phyloP scores from a whole-genome alignment of 2,797 vertebrate genomes.

The Propithecus perrieri region DNA sequence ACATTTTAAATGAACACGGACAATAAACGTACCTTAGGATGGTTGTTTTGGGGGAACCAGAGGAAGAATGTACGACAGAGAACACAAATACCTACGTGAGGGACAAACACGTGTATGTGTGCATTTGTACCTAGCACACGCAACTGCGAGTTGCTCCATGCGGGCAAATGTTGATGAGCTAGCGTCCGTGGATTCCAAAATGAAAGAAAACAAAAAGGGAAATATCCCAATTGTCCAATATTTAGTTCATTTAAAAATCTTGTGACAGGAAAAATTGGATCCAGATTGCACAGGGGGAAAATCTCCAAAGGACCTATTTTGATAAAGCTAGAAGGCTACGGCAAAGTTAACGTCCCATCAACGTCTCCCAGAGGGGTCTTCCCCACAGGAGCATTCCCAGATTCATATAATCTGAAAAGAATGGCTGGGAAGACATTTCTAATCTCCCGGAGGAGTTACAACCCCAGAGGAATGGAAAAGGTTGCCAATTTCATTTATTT shows the following conservation, averaged over 20 bases:
- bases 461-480: not conserved
- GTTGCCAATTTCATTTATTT: not conserved
- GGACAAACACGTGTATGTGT: too few relatives aligned
- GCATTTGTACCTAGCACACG: not conserved
- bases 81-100: rapidly evolving
- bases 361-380: not conserved
- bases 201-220: not conserved
- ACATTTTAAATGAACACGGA: rapidly evolving
- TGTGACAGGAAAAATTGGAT: not conserved
- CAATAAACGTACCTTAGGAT: not conserved
- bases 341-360: not conserved
- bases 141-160: rapidly evolving
- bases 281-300: not conserved
- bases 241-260: not conserved
- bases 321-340: not conserved
- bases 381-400: too few relatives aligned
- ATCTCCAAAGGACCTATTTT: not conserved
- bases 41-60: not conserved
- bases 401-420: not conserved
- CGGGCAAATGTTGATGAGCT: too few relatives aligned
- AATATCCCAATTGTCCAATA: not conserved
- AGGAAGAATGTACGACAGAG: not conserved
- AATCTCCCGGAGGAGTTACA: not conserved
- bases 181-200: not conserved
- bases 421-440: not conserved